Percentiles rank a stretch among this genome's conserved stretches.
Conservation (phyloP, 2,888 invertebrate genomes). For the Epistrophe eligans region DNA sequence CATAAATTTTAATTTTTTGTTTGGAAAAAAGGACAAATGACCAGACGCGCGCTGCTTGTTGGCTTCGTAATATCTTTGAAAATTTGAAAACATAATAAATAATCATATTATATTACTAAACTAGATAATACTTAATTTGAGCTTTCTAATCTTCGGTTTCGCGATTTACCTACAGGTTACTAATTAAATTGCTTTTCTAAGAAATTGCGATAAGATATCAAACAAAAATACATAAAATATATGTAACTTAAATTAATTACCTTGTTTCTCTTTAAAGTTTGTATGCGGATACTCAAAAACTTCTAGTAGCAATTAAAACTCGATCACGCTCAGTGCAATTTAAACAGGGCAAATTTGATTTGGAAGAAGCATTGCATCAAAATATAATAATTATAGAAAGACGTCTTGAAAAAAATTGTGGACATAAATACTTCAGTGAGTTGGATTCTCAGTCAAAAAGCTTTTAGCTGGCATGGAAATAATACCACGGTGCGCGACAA, state of each 20-base stretch:
- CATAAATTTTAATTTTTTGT: too few relatives aligned
- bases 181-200: neutral
- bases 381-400: neutral
- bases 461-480: conserved; percentile 1
- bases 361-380: neutral
- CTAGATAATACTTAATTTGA: neutral
- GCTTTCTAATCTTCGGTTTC: neutral
- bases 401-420: neutral
- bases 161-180: neutral
- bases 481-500: neutral
- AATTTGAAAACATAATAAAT: too few relatives aligned
- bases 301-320: conserved; percentile 46
- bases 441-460: neutral
- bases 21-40: too few relatives aligned
- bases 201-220: conserved; percentile 14
- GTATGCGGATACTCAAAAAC: neutral
- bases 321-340: conserved; percentile 14
- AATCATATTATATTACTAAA: neutral
- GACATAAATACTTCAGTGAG: conserved; percentile 7
- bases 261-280: conserved; percentile 30
- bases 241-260: conserved; percentile 24
- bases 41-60: too few relatives aligned
- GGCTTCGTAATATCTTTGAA: too few relatives aligned
- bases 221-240: too few relatives aligned
- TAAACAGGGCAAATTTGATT: neutral